Evolutionary conservation across 1,140 invertebrate genomes (phyloP).

Genomic region (Drosophila rufa): DNA sequence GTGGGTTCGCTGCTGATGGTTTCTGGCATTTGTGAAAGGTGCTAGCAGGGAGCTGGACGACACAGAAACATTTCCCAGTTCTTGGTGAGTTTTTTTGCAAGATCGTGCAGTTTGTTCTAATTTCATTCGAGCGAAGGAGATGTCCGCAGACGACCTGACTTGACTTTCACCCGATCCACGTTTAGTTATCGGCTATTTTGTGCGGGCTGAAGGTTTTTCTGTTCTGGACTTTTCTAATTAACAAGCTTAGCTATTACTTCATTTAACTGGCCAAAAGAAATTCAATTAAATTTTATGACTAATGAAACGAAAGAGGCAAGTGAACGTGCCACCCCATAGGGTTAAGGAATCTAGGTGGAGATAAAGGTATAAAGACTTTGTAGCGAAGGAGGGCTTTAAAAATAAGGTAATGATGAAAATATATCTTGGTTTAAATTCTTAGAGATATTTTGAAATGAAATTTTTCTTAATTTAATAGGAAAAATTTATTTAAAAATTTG

Average conservation of each 20-base stretch:
- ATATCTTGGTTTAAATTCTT: too few relatives aligned
- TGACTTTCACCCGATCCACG: conserved; percentile 65
- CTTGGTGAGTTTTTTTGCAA: conserved; percentile 1
- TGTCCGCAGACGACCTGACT: conserved; percentile 30
- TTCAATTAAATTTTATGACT: conserved; percentile 59
- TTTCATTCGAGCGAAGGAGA: conserved; percentile 49
- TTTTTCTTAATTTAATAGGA: too few relatives aligned
- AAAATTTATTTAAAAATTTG: too few relatives aligned
- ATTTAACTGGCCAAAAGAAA: conserved; percentile 28
- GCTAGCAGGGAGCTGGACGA: conserved; percentile 42
- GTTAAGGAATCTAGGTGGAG: not conserved
- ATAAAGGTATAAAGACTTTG: not conserved
- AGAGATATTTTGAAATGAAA: too few relatives aligned
- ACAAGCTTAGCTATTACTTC: conserved; percentile 41
- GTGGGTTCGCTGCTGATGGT: conserved; percentile 26
- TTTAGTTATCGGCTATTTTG: conserved; percentile 19
- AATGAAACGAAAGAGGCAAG: conserved; percentile 1
- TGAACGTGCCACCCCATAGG: conserved; percentile 15
- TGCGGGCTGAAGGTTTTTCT: not conserved
- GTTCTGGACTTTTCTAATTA: conserved; percentile 53
- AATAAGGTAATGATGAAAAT: too few relatives aligned
- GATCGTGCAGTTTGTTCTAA: conserved; percentile 57
- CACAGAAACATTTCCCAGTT: conserved; percentile 53
- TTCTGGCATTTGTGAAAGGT: conserved; percentile 60
- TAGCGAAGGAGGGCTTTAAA: not conserved